phyloP scores from a whole-genome alignment of 2,888 invertebrate species.

The Temnothorax unifasciatus region DNA sequence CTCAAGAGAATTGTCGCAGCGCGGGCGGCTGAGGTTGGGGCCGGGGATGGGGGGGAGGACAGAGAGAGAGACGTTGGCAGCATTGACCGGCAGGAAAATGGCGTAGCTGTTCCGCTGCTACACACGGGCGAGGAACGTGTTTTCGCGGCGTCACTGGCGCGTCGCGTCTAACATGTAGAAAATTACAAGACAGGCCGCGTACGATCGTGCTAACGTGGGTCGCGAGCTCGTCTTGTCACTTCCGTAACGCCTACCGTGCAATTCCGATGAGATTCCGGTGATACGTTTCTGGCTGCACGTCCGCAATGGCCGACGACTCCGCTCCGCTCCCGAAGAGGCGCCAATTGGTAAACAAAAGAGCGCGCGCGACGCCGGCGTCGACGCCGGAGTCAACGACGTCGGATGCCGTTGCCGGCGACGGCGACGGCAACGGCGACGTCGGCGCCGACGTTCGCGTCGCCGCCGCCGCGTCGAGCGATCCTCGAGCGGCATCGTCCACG shows the following conservation, averaged over 20 bases:
- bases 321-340: constrained; percentile 83
- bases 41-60: not conserved
- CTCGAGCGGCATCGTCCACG: too few species aligned
- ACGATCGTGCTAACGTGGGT: not conserved
- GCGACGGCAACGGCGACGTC: not conserved
- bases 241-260: constrained; percentile 46
- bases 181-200: constrained; percentile 47
- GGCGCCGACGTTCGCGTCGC: not conserved
- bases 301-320: constrained; percentile 85
- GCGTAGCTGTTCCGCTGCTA: constrained; percentile 70
- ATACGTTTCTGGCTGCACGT: constrained; percentile 84
- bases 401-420: not conserved
- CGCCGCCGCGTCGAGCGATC: not conserved
- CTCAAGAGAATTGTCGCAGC: not conserved
- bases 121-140: constrained; percentile 7
- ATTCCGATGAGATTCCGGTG: constrained; percentile 78
- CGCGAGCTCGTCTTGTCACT: constrained; percentile 44
- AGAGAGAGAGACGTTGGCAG: constrained; percentile 55
- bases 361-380: constrained; percentile 45
- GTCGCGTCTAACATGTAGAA: constrained; percentile 77
- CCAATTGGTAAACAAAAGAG: constrained; percentile 85
- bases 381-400: not conserved
- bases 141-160: constrained; percentile 27
- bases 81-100: constrained; percentile 77
- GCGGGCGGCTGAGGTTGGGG: too few species aligned